Evolutionary conservation across 1,140 invertebrate species (phyloP), one percentile per base, ranked within the genome.

Genomic region (Dreissena rostriformis): DNA sequence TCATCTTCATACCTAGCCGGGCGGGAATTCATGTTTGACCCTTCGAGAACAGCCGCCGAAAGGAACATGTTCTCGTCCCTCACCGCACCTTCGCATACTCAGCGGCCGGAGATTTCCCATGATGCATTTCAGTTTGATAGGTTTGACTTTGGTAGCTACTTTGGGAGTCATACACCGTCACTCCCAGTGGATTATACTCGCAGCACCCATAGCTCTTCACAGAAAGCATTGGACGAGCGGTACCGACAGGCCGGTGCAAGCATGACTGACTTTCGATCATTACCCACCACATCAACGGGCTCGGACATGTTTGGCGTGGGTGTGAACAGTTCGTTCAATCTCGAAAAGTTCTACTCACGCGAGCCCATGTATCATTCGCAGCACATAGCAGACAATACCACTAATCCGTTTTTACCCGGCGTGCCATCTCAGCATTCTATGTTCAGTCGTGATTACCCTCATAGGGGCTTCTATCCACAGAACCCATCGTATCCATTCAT

Each of bases 1-100:
- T 85, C 89, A 24, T 73, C 89, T 49, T 84, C 91, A 15, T 92
- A 92, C 82, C 88, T 91, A 72, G 57, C 90, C 14, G 85, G 90
- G 7, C 85, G 91, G 15, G 91, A 92, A 7, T 91, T 92, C 70
- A 91, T 91, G 91, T 92, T 92, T 86, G 91, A 92, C 74, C 88
- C 90, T 22, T 90, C 91, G 11, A 82, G 89, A n/a, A 80, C 88
- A 22, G 68, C 87, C 53, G 75, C 90, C 19, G 91, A 92, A 52
- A 86, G 91, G 63, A 88, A 89, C 66, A 91, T 92, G 89, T 92
- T 92, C 65, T 84, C 91, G 71, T 87, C 86, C 39, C 73, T 92
- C 57, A 85, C 91, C 28, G 79, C 88, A 14, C 80, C 80, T 12
- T 71, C 80, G 28, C 91, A 91, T 70, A 80, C 88, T 63, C 90